Evolutionary conservation across 2,113 vertebrate species (phyloP).

Genomic region (Amphilophus citrinellus): DNA sequence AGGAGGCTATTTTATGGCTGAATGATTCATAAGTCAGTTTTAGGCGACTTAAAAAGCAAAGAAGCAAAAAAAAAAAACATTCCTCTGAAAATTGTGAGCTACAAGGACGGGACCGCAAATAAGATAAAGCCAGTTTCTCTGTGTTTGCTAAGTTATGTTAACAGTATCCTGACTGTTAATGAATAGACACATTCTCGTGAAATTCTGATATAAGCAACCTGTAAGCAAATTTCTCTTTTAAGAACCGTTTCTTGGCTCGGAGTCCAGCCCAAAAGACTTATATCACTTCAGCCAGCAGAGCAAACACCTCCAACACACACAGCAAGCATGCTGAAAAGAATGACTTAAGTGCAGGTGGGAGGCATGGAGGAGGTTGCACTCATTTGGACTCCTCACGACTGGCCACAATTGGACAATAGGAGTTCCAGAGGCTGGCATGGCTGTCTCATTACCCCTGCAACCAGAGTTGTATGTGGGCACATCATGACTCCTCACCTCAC

Average conservation of each 20-base stretch:
- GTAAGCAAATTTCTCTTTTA: not conserved
- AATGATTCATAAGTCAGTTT: not conserved
- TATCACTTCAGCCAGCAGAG: not conserved
- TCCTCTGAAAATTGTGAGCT: not conserved
- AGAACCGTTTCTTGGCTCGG: not conserved
- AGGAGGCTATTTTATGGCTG: not conserved
- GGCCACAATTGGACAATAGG: constrained; percentile 54
- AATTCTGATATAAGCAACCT: not conserved
- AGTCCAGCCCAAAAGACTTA: not conserved
- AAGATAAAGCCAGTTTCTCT: not conserved
- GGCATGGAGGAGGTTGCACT: constrained; percentile 39
- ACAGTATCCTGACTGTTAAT: not conserved
- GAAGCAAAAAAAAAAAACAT: not conserved
- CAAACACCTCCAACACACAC: not conserved
- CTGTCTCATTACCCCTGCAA: constrained; percentile 70
- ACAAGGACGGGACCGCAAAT: not conserved
- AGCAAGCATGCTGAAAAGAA: constrained; percentile 12
- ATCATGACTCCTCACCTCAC: constrained; percentile 44
- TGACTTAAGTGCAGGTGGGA: constrained; percentile 32
- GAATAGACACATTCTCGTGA: not conserved
- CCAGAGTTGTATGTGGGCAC: constrained; percentile 41
- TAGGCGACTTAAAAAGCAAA: not conserved
- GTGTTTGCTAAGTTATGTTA: no score
- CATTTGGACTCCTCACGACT: constrained; percentile 53
- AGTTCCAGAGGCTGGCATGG: constrained; percentile 35